phyloP scores from a whole-genome alignment of 2,888 invertebrate species.

The Lydus trimaculatus region DNA sequence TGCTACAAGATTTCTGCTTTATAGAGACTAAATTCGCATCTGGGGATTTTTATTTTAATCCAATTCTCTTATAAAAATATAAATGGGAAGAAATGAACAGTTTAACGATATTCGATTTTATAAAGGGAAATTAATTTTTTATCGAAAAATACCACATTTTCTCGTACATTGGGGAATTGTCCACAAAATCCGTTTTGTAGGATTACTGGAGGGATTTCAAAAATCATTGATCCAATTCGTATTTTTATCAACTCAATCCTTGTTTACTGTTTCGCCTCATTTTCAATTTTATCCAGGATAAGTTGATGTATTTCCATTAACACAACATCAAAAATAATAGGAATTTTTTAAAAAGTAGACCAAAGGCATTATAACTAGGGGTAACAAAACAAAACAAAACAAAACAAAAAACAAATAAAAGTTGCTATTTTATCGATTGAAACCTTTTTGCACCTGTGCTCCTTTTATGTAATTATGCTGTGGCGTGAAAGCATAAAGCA shows the following conservation, averaged over 20 bases:
- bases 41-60: not conserved
- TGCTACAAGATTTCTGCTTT: not conserved
- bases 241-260: no score
- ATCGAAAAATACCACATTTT: not conserved
- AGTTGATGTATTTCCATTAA: not conserved
- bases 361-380: not conserved
- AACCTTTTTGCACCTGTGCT: constrained; percentile 19
- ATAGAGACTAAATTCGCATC: no score
- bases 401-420: not conserved
- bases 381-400: not conserved
- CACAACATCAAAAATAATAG: not conserved
- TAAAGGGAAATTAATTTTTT: not conserved
- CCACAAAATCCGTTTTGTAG: not conserved
- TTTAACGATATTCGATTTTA: not conserved
- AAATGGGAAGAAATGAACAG: no score
- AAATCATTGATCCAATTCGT: not conserved
- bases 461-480: constrained; percentile 15
- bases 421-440: constrained; percentile 13
- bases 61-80: not conserved
- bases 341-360: not conserved
- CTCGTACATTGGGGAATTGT: not conserved
- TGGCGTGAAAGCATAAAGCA: constrained; percentile 13
- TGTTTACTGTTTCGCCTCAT: no score
- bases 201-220: not conserved
- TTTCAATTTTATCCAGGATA: no score